Percentiles rank a stretch among this genome's conserved stretches.
These are phyloP conservation scores for Iphiclides podalirius DNA, from an alignment of 2,888 invertebrate species.

Conservation along the genomic window DNA sequence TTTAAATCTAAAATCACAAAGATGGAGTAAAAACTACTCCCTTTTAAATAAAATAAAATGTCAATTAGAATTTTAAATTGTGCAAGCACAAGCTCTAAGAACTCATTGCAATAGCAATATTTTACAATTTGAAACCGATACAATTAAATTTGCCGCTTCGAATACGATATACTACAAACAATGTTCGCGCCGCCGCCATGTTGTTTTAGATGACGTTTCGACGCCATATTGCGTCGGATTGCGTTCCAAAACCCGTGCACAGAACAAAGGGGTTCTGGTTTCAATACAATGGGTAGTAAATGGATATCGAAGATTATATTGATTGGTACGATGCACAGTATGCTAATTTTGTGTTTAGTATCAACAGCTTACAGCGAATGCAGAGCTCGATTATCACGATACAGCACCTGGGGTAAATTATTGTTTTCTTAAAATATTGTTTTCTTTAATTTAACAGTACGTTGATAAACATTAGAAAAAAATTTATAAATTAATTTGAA, in stretches of 20 bases:
- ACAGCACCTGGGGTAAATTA: not conserved
- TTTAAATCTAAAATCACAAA: no score
- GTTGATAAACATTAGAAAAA: no score
- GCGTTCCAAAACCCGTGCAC: conserved; percentile 34
- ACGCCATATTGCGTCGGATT: conserved; percentile 52
- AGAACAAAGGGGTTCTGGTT: conserved; percentile 60
- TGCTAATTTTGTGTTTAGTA: conserved; percentile 35
- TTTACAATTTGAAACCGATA: conserved; percentile 1
- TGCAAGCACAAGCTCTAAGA: no score
- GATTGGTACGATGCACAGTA: conserved; percentile 27
- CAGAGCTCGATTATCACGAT: conserved; percentile 13
- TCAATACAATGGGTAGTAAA: conserved; percentile 50
- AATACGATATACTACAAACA: conserved; percentile 45
- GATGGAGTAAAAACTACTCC: no score
- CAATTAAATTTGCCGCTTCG: conserved; percentile 12
- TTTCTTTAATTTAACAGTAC: no score
- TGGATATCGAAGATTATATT: conserved; percentile 34
- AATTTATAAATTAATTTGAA: no score
- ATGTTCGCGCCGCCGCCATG: conserved; percentile 61
- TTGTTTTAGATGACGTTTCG: conserved; percentile 61
- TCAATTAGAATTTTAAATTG: no score
- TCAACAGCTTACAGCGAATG: conserved; percentile 19
- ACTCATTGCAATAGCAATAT: no score
- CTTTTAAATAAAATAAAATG: no score
- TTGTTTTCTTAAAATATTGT: not conserved